Conservation (phyloP, 2,113 vertebrate species). For the Amphiprion percula region DNA sequence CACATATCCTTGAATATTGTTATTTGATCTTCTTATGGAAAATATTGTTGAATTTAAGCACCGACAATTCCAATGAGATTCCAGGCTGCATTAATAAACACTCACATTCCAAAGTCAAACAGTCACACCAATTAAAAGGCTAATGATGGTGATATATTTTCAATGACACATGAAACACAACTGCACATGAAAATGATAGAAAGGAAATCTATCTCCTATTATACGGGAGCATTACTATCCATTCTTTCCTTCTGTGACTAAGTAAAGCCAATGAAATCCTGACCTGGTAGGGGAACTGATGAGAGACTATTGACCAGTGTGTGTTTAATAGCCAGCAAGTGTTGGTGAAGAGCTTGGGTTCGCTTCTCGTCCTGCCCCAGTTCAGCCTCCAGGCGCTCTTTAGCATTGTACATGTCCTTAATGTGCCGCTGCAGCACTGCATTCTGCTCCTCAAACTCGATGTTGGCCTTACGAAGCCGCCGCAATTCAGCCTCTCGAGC, state of each 20-base stretch:
- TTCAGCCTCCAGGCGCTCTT: slow-evolving; percentile 96
- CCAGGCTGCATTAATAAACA: neutral
- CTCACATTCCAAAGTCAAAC: neutral
- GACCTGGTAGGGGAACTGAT: slow-evolving; percentile 93
- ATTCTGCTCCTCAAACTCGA: slow-evolving; percentile 98
- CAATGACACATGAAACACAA: neutral
- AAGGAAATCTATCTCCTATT: neutral
- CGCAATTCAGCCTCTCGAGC: slow-evolving; percentile 95
- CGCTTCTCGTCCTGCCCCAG: slow-evolving; percentile 93
- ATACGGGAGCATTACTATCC: neutral
- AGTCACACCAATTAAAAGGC: neutral
- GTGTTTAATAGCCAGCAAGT: slow-evolving; percentile 92
- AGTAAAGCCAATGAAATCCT: slow-evolving; percentile 21
- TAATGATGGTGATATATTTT: neutral
- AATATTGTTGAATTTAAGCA: too few species aligned
- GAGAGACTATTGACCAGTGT: slow-evolving; percentile 91
- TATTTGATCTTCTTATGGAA: neutral
- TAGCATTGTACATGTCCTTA: slow-evolving; percentile 95
- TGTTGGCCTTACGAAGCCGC: slow-evolving; percentile 94
- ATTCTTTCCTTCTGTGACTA: neutral
- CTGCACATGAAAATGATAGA: neutral
- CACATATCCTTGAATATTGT: too few species aligned
- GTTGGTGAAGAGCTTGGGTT: slow-evolving; percentile 93
- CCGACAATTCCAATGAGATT: neutral
- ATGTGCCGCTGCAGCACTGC: slow-evolving; percentile 95